Conservation (phyloP, 2,113 vertebrate genomes). For the Grallaria varia region DNA sequence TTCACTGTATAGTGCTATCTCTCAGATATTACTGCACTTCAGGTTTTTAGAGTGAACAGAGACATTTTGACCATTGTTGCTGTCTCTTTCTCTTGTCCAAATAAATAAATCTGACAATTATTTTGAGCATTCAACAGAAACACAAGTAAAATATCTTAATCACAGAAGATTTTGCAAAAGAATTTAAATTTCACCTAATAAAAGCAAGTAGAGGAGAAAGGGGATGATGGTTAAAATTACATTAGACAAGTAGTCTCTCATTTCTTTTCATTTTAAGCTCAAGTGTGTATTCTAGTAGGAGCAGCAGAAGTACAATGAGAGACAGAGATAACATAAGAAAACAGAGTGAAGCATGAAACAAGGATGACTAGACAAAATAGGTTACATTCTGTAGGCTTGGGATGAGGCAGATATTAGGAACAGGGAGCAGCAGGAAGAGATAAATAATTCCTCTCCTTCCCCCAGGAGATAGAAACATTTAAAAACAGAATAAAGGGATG, state of each 20-base stretch:
- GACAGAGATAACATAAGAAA: constrained; percentile 16
- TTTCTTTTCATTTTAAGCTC: background rate
- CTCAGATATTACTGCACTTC: background rate
- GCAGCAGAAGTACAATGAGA: background rate
- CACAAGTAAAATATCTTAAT: background rate
- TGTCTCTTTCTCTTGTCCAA: background rate
- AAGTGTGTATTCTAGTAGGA: background rate
- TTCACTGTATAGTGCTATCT: background rate
- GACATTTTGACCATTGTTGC: background rate
- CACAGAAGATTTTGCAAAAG: background rate
- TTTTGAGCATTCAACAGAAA: background rate
- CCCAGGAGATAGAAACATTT: background rate
- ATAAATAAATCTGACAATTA: background rate
- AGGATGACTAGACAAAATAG: background rate
- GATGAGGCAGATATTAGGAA: constrained; percentile 7
- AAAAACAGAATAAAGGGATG: constrained; percentile 20
- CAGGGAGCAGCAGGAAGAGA: constrained; percentile 21
- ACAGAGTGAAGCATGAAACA: background rate
- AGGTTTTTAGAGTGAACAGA: background rate
- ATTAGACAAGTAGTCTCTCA: background rate
- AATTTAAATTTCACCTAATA: background rate
- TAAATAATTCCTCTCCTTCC: constrained; percentile 13
- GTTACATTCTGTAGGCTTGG: background rate
- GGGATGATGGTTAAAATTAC: background rate
- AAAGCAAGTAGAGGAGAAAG: background rate